Evolutionary conservation across 2,113 vertebrate genomes (phyloP), one percentile per base, ranked within the genome.

Genomic region (Xenopus laevis): DNA sequence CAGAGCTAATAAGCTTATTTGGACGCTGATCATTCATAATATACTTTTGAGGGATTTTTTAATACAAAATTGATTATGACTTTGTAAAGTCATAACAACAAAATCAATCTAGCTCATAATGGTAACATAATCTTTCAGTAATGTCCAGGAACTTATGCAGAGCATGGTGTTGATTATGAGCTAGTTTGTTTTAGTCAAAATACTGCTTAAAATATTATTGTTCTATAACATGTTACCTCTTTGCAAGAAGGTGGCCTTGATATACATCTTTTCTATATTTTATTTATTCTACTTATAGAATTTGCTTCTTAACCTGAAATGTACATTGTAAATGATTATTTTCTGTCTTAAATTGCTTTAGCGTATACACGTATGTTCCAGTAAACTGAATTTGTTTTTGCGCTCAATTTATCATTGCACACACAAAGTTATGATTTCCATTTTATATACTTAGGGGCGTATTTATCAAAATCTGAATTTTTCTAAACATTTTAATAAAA

Each of bases 1-100:
- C n/a, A 40, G 27, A 40, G 10, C 27, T 75, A 33, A 53, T 61
- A 60, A 68, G 59, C 65, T 75, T 33, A 68, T 50, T 67, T 74
- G 21, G 53, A 74, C 40, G 47, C 27, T 61, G 45, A 50, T 75
- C 58, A 53, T 44, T 62, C 57, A 55, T 30, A 21, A 53, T 45
- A 45, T 18, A 18, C 63, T 47, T 18, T 67, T 8, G 18, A 23
- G 20, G 7, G 17, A 55, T 13, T 63, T 68, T 12, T 47, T 53
- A 75, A 62, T 68, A 17, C 15, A 33, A 52, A 68, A 75, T 11
- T 68, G n/a, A 68, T 65, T 46, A 46, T 46, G 44, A 45, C 13
- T 46, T 46, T 46, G 33, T 40, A 13, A 55, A 18, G 16, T 65
- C 63, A 65, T 65, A 65, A 46, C 44, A 18, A 7, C 17, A 64